phyloP scores from a whole-genome alignment of 35 echinoderm and acorn worm genomes.

The Apostichopus californicus region DNA sequence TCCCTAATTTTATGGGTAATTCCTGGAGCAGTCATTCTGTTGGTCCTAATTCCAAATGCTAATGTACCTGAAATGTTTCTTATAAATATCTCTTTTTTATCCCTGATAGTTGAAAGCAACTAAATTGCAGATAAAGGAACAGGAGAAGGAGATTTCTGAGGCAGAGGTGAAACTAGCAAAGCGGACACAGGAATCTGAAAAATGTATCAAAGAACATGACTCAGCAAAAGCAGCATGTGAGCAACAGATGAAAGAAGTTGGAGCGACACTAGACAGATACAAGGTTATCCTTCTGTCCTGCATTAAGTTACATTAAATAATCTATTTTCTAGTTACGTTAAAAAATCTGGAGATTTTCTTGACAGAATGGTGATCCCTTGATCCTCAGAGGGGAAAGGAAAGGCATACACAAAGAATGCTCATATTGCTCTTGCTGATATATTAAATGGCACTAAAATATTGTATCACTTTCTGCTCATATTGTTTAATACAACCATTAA shows the following conservation, averaged over 20 bases:
- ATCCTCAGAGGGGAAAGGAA: too few species aligned
- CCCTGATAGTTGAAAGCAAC: conserved; percentile 19
- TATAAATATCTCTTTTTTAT: neutral
- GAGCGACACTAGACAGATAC: conserved; percentile 81
- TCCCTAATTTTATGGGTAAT: too few species aligned
- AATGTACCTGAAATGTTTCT: too few species aligned
- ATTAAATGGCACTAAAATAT: too few species aligned
- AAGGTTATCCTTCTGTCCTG: conserved; percentile 46
- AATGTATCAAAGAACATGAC: conserved; percentile 73
- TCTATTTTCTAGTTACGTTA: too few species aligned
- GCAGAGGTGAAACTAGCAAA: conserved; percentile 40
- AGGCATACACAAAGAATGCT: too few species aligned
- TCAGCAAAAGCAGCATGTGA: conserved; percentile 79
- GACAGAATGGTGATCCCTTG: neutral
- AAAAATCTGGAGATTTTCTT: neutral
- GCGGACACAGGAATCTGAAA: conserved; percentile 56
- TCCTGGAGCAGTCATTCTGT: too few species aligned
- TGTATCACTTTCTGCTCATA: neutral
- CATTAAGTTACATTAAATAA: neutral
- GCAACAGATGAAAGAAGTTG: conserved; percentile 81
- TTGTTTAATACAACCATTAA: neutral
- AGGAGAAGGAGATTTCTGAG: conserved; percentile 44
- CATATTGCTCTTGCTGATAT: too few species aligned
- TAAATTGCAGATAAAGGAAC: neutral
- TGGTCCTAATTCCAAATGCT: too few species aligned